phyloP scores from a whole-genome alignment of 2,113 vertebrate genomes.

The Phylloscopus trochiloides region DNA sequence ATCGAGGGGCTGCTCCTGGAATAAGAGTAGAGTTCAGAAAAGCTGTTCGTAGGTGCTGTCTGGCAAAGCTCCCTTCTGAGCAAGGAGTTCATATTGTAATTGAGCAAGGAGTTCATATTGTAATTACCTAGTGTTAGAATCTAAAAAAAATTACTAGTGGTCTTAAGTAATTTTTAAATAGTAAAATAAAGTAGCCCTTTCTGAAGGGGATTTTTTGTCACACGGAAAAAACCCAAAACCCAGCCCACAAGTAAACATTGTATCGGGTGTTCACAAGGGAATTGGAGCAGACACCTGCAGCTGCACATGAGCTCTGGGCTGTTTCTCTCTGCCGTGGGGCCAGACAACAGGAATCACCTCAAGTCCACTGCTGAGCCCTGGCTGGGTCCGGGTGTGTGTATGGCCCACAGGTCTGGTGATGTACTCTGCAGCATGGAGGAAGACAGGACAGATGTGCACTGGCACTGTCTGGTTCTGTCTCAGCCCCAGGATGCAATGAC shows the following conservation, averaged over 20 bases:
- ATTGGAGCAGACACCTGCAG: neutral
- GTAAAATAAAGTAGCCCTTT: neutral
- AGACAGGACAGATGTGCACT: neutral
- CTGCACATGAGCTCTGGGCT: neutral
- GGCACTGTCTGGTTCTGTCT: fast-evolving
- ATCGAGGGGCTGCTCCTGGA: neutral
- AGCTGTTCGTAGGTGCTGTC: neutral
- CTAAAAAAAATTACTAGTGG: neutral
- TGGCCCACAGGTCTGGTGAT: neutral
- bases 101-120: neutral
- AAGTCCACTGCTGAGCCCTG: neutral
- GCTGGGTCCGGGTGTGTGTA: neutral
- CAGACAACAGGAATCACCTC: neutral
- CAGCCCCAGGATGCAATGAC: neutral
- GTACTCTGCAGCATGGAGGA: neutral
- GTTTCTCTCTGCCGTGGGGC: neutral
- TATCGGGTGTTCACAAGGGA: neutral
- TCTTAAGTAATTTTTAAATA: neutral
- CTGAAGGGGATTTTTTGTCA: neutral
- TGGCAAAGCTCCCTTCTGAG: neutral
- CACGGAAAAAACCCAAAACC: fast-evolving
- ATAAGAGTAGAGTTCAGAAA: neutral
- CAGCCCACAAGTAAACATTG: neutral
- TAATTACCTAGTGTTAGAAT: neutral
- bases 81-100: neutral